Evolutionary conservation across 2,797 vertebrate genomes (phyloP).

Genomic region (Todus mexicanus): DNA sequence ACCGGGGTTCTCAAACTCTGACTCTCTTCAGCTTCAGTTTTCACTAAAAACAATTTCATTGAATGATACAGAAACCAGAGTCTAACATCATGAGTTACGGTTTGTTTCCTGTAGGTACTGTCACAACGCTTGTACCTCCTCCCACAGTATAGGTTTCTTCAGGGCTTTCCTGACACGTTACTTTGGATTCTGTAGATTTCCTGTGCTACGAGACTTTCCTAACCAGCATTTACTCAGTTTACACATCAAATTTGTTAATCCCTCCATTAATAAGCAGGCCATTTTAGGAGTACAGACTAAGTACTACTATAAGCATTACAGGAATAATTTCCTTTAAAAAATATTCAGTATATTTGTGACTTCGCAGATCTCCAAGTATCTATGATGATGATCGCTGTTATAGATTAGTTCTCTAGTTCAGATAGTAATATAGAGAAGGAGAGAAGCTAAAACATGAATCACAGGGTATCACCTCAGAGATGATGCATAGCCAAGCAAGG

Average conservation of each 20-base stretch:
- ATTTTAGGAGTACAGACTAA: background rate
- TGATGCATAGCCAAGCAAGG: background rate
- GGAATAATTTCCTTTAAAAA: background rate
- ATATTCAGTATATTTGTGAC: background rate
- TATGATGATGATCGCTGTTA: accelerated
- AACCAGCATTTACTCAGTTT: background rate
- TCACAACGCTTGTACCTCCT: background rate
- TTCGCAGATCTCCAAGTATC: background rate
- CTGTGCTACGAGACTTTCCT: background rate
- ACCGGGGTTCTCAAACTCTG: background rate
- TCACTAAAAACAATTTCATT: background rate
- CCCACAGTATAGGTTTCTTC: background rate
- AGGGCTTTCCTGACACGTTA: background rate
- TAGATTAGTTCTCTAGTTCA: background rate
- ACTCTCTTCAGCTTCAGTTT: background rate
- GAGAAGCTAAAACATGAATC: background rate
- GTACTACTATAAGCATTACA: background rate
- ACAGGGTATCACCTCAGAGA: background rate
- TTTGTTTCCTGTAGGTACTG: background rate
- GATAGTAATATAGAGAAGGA: accelerated
- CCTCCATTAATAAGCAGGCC: background rate
- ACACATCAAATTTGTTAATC: background rate
- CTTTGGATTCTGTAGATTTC: background rate
- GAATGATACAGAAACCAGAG: background rate
- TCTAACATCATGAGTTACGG: background rate